Base-by-base conservation (phyloP, 2,797 vertebrate genomes). In the Lithobates sylvaticus region DNA sequence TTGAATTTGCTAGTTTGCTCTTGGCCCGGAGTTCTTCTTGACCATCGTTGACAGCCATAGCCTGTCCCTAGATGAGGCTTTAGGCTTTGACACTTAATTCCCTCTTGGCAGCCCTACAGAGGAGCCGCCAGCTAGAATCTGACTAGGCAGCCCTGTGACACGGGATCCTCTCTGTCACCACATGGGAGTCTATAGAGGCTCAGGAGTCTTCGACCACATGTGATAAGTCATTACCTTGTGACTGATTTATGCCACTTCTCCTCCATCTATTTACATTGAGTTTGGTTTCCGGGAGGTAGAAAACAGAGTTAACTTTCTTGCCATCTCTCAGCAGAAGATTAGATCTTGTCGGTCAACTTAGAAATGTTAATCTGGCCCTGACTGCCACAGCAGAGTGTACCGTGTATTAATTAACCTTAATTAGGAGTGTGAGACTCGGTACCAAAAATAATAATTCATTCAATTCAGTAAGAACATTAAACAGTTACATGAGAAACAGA, bases 161-260 rank as follows among this genome's bases (percentile, higher is more conserved):
- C 27, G 1, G 42, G 61, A 83, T 76, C 61, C 2, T 16, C 18
- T 65, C 68, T 77, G 85, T 86, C 85, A 72, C 71, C 73, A 61
- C 42, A 36, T 9, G 32, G 69, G n/a, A 32, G 42, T 36, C 10
- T 34, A 42, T 36, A 27, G 69, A 81, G 5, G 5, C 9, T 10
- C 78, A 9, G 13, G 16, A 29, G 69, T 42, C 50, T 54, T 26
- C 6, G n/a, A 26, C 32, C 50, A n/a, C 64, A 27, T n/a, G 61
- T 68, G 36, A 47, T n/a, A 73, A 72, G 47, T 78, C 65, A 27
- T 83, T 83, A 73, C 32, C 10, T 50, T 42, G n/a, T 78, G 80
- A 86, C 42, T 77, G 85, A 82, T 86, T 86, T 82, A 86, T 78
- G 23, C 16, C 2, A 5, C 26, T 8, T 10, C 50, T 18, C 32